These are phyloP conservation scores for Phainopepla nitens DNA, from an alignment of 2,113 vertebrate genomes.

Conservation along the genomic window DNA sequence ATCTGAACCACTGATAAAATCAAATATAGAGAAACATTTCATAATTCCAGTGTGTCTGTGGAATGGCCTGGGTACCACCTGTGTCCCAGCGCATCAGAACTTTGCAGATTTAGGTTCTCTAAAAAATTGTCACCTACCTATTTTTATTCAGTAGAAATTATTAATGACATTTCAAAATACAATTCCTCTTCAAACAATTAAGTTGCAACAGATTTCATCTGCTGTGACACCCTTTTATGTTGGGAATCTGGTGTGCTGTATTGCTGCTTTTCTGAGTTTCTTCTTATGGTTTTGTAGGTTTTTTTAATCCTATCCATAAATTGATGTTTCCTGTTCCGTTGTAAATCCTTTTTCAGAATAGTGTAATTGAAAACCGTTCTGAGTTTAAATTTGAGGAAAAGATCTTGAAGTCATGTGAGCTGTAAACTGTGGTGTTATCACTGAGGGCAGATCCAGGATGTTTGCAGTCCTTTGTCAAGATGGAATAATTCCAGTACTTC, in stretches of 20 bases:
- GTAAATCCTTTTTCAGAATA: background rate
- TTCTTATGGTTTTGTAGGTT: background rate
- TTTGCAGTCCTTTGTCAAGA: background rate
- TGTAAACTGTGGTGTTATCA: background rate
- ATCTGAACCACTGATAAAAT: background rate
- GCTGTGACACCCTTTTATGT: background rate
- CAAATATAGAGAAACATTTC: background rate
- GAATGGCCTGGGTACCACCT: background rate
- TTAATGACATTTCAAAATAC: background rate
- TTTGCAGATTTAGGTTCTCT: background rate
- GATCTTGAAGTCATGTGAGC: background rate
- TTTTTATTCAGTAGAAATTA: background rate
- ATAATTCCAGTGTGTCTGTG: accelerated
- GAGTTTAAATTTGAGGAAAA: background rate
- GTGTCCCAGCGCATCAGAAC: background rate
- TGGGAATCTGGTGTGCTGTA: background rate
- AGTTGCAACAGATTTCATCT: background rate
- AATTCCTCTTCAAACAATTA: background rate
- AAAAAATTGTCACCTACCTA: background rate
- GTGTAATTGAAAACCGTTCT: background rate
- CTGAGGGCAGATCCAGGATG: background rate
- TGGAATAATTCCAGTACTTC: background rate
- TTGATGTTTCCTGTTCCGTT: background rate
- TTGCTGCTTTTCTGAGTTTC: background rate
- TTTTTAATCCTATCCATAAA: background rate